phyloP scores from a whole-genome alignment of 2,888 invertebrate genomes.

The Mesorhabditis belari region DNA sequence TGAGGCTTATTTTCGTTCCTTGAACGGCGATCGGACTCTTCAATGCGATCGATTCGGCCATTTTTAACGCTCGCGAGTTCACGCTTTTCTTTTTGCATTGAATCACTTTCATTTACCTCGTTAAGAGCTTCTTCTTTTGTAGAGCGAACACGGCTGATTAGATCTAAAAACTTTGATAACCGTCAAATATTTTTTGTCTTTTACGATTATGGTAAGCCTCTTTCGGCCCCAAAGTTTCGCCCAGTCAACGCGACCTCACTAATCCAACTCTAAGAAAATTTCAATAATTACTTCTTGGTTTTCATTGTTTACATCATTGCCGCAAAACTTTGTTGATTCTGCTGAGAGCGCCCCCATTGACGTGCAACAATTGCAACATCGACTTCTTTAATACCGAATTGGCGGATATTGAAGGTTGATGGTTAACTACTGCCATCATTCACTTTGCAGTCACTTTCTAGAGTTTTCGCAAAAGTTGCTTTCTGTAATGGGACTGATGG shows the following conservation, averaged over 20 bases:
- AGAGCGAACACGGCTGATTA: background rate
- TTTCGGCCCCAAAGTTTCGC: slow-evolving; percentile 68
- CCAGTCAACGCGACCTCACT: slow-evolving; percentile 82
- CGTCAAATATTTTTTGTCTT: background rate
- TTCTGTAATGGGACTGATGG: too few species aligned
- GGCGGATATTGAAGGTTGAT: too few species aligned
- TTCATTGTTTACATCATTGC: slow-evolving; percentile 25
- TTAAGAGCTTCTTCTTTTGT: background rate
- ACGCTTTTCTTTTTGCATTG: background rate
- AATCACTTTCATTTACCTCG: too few species aligned
- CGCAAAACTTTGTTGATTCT: too few species aligned
- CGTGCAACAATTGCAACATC: slow-evolving; percentile 79
- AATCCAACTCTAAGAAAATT: slow-evolving; percentile 67
- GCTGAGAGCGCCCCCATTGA: too few species aligned
- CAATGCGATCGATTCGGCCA: slow-evolving; percentile 73
- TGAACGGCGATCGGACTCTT: slow-evolving; percentile 94
- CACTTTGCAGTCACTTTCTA: too few species aligned
- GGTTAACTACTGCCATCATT: too few species aligned
- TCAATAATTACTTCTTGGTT: slow-evolving; percentile 7
- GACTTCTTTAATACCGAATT: slow-evolving; percentile 66
- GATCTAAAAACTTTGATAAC: slow-evolving; percentile 1
- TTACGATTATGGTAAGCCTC: slow-evolving; percentile 55
- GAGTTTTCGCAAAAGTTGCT: too few species aligned
- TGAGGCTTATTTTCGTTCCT: slow-evolving; percentile 71
- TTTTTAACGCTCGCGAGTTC: slow-evolving; percentile 49